A percentile compares a stretch with the other conserved stretches of the same genome.
Evolutionary conservation across 2,888 invertebrate species (phyloP).

Genomic region (Allygus modestus): DNA sequence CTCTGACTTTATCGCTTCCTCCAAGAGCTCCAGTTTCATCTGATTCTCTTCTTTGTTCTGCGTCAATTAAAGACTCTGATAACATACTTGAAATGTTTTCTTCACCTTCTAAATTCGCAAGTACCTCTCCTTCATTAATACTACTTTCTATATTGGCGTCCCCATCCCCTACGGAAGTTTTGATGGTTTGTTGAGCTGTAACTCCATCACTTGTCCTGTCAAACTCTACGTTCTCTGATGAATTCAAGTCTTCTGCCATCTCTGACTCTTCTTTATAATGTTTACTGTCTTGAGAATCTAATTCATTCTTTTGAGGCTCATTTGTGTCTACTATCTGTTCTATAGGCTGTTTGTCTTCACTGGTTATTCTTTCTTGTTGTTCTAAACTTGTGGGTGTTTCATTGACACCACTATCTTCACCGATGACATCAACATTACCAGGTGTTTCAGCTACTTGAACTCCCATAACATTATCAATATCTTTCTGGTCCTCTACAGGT

Average conservation of each 20-base stretch:
- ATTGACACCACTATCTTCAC: not conserved
- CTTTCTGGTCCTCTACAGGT: conserved; percentile 54
- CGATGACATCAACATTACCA: conserved; percentile 33
- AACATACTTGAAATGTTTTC: not conserved
- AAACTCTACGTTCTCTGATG: conserved; percentile 31
- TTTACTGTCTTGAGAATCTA: conserved; percentile 62
- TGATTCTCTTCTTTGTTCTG: not conserved
- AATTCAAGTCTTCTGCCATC: conserved; percentile 22
- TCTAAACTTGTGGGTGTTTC: not conserved
- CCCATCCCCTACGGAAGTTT: not conserved
- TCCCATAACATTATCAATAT: conserved; percentile 21
- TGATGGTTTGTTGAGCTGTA: not conserved
- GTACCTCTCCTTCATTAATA: not conserved
- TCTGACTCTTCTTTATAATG: conserved; percentile 43
- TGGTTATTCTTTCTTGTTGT: not conserved
- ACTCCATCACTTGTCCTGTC: conserved; percentile 30
- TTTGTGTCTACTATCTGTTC: conserved; percentile 59
- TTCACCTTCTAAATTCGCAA: not conserved
- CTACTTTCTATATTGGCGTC: not conserved
- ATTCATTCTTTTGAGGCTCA: conserved; percentile 54
- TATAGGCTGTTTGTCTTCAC: conserved; percentile 35
- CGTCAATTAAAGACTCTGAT: not conserved
- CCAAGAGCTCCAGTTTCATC: conserved; percentile 27
- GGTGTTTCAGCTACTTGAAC: conserved; percentile 65
- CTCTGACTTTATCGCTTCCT: not conserved